Conservation (phyloP, 2,797 vertebrate species). For the Sphaeramia orbicularis region DNA sequence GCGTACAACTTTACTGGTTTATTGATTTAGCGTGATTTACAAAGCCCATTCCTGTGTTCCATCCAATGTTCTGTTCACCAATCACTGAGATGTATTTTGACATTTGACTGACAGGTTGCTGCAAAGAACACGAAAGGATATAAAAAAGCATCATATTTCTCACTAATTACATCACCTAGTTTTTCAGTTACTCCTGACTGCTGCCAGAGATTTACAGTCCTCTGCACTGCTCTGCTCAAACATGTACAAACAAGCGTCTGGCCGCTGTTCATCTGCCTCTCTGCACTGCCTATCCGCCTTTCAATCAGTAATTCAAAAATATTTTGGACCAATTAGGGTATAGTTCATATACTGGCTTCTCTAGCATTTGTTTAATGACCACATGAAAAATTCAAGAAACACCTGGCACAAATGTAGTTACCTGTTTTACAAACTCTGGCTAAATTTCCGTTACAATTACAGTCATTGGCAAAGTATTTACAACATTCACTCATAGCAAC, state of each 20-base stretch:
- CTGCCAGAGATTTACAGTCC: slow-evolving; percentile 18
- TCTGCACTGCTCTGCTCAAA: slow-evolving; percentile 18
- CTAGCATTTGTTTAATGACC: slow-evolving; percentile 14
- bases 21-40: too few relatives aligned
- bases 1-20: too few relatives aligned
- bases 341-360: slow-evolving; percentile 15
- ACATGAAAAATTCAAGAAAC: slow-evolving; percentile 12
- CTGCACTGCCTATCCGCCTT: background rate
- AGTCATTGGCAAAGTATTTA: slow-evolving; percentile 6
- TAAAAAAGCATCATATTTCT: slow-evolving; percentile 41
- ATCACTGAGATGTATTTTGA: too few relatives aligned
- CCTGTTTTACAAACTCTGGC: background rate
- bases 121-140: slow-evolving; percentile 50
- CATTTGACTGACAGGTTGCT: slow-evolving; percentile 19
- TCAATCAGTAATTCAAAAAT: slow-evolving; percentile 31
- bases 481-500: slow-evolving; percentile 10
- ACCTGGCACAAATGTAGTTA: background rate
- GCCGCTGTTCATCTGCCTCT: slow-evolving; percentile 25
- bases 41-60: too few relatives aligned
- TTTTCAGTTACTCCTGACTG: slow-evolving; percentile 33
- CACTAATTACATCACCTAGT: slow-evolving; percentile 23
- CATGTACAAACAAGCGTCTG: slow-evolving; percentile 12
- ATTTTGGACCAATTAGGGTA: slow-evolving; percentile 2
- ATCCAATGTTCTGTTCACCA: too few relatives aligned
- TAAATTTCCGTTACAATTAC: background rate